Percentiles rank a stretch among this genome's conserved stretches.
Evolutionary conservation across 2,797 vertebrate species (phyloP).

Genomic region (Helostoma temminkii): DNA sequence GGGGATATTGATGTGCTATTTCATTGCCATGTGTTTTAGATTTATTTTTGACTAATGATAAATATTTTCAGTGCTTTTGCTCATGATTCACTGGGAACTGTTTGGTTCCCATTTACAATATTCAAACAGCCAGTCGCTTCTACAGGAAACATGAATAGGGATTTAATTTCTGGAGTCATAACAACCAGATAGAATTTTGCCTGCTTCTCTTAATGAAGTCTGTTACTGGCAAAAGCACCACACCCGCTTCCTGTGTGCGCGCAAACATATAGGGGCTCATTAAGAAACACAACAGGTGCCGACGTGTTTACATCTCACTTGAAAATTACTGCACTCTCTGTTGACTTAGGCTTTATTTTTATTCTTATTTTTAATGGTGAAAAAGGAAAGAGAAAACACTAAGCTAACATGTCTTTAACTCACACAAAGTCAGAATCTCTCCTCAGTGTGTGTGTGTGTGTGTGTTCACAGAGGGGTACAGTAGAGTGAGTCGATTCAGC

Average conservation of each 20-base stretch:
- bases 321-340: no score
- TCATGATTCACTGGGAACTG: conserved; percentile 35
- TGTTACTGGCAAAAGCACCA: no score
- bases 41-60: conserved; percentile 18
- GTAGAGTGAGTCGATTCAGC: conserved; percentile 19
- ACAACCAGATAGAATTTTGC: neutral
- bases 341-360: no score
- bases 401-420: neutral
- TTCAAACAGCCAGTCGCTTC: conserved; percentile 28
- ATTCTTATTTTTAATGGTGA: no score
- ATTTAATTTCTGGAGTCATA: conserved; percentile 34
- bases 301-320: no score
- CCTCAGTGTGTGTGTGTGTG: conserved; percentile 11
- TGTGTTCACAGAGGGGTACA: conserved; percentile 21
- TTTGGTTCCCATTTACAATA: conserved; percentile 15
- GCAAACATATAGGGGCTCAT: no score
- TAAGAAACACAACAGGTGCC: neutral
- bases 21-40: conserved; percentile 27
- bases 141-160: conserved; percentile 26
- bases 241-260: no score
- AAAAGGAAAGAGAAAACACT: no score
- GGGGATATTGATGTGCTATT: conserved; percentile 17
- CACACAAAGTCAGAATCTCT: neutral
- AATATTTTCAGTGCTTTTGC: neutral
- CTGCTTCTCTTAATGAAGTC: no score